Evolutionary conservation across 2,888 invertebrate species (phyloP), one percentile per base, ranked within the genome.

Genomic region (Epirrita christyi): DNA sequence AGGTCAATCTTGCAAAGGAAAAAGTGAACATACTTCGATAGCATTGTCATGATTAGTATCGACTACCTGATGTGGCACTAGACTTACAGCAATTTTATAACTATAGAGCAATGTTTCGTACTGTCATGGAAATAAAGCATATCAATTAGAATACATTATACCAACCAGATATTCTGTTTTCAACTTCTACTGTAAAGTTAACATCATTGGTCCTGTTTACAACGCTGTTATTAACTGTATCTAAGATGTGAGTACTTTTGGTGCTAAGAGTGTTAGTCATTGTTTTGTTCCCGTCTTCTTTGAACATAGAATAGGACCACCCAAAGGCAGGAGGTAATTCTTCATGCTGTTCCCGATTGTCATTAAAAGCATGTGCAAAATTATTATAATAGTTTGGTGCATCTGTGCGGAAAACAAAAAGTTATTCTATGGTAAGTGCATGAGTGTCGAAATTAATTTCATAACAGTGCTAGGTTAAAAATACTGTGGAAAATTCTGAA

Each of bases 161-260:
- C 61, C 29, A 53, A 67, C 66, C 66, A 27, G 66, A 51, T 55
- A 67, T 67, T 51, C 63, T 54, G 10, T 44, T 61, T 29, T 63
- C 63, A 27, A 67, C 21, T 14, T 27, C 36, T 6, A 58, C 55
- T 13, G 38, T 37, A 13, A 15, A 36, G 3, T 15, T 15, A 43
- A 11, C 50, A 34, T 2, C 14, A 27, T 10, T 1, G n/a, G 27
- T n/a, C 5, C 46, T 27, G 6, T 45, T 49, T 4, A 40, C 15
- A 48, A 37, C 38, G 43, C 13, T 28, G 44, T 44, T 44, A 27
- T 14, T n/a, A n/a, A n/a, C 14, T 40, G 6, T 11, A 27, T 11
- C 11, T 21, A 21, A 21, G 28, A 6, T 28, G 43, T 36, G 36
- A 14, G 8, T 14, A 4, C 1, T 29, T 44, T 7, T 13, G 6